phyloP scores from a whole-genome alignment of 2,113 vertebrate genomes.

The Turdus rufiventris region DNA sequence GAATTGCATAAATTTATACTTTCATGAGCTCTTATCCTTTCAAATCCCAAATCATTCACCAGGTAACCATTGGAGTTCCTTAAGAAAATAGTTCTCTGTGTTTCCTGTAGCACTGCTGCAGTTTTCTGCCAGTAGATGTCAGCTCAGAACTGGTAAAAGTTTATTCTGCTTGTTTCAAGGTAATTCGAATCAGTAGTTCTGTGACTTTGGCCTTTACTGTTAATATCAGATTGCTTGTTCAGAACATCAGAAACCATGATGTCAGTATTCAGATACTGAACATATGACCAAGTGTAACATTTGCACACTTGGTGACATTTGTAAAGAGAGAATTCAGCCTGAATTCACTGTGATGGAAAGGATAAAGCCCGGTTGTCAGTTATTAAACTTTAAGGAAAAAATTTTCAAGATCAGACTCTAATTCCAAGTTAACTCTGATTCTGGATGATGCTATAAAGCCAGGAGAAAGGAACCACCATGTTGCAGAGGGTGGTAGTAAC shows the following conservation, averaged over 20 bases:
- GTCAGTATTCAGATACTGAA: neutral
- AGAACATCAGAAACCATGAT: neutral
- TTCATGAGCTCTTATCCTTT: neutral
- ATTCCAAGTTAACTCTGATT: neutral
- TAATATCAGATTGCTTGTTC: neutral
- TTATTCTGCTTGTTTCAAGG: neutral
- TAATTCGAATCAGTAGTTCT: neutral
- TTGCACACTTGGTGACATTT: neutral
- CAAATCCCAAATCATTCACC: neutral
- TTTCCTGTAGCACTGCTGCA: neutral
- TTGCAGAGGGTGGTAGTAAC: neutral
- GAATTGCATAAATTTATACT: neutral
- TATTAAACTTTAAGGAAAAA: neutral
- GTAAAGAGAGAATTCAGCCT: neutral
- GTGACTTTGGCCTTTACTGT: neutral
- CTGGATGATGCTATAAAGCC: neutral
- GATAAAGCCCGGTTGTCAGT: neutral
- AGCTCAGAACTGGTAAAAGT: slow-evolving; percentile 24
- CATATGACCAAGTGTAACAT: neutral
- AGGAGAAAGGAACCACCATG: neutral
- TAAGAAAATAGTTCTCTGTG: neutral
- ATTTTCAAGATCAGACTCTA: neutral
- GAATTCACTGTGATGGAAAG: neutral
- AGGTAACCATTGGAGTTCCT: neutral
- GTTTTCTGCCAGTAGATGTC: slow-evolving; percentile 51